A percentile compares a stretch with the other conserved stretches of the same genome.
These are phyloP conservation scores for Forpus xanthops DNA, from an alignment of 2,797 vertebrate genomes.

Conservation along the genomic window DNA sequence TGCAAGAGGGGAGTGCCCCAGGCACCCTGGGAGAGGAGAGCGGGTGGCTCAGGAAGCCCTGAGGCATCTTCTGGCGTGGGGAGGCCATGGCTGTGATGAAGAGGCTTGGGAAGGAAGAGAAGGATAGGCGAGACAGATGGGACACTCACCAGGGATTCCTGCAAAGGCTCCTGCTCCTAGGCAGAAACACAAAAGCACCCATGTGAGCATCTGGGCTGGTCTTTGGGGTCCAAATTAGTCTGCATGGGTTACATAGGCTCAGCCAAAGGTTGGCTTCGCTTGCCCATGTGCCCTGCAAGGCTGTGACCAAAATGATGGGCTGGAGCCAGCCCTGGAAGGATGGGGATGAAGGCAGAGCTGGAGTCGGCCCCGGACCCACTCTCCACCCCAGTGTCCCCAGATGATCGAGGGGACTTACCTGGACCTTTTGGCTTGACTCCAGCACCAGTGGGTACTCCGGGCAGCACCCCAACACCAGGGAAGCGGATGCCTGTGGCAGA, in stretches of 20 bases:
- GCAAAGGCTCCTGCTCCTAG: constrained; percentile 74
- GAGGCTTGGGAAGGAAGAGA: constrained; percentile 16
- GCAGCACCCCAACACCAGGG: constrained; percentile 86
- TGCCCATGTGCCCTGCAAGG: background rate
- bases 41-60: background rate
- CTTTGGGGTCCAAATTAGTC: background rate
- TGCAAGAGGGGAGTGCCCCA: background rate
- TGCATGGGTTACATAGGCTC: background rate
- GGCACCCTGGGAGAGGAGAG: background rate
- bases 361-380: background rate
- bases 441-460: constrained; percentile 89
- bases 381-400: background rate
- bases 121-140: background rate
- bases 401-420: constrained; percentile 70
- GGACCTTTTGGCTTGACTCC: constrained; percentile 87
- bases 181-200: background rate
- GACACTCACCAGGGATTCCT: constrained; percentile 78
- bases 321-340: background rate
- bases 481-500: constrained; percentile 72
- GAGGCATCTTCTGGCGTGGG: constrained; percentile 1
- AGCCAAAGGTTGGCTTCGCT: fast-evolving
- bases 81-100: background rate
- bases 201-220: background rate
- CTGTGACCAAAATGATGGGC: background rate
- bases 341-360: background rate